Base-by-base conservation (phyloP, 2,797 vertebrate species). In the Helostoma temminkii region DNA sequence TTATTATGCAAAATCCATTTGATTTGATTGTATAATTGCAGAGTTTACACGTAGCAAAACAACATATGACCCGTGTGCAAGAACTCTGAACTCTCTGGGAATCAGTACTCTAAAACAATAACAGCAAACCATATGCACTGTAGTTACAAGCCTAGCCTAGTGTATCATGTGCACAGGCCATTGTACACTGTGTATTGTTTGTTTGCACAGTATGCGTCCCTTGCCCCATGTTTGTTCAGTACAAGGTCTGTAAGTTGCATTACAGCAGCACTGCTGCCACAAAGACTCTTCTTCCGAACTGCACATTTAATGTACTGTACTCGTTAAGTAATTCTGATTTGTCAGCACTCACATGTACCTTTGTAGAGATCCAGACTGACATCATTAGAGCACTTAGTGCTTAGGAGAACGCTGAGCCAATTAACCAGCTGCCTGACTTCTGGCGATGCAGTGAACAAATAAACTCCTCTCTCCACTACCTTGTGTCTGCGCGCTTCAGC, bases 391-490 rank as follows among this genome's bases (percentile, higher is more conserved):
- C 72, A 64, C 71, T 87, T 72, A 74, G 68, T 80, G 62, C 83
- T 83, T 74, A 72, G 48, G 82, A 90, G 89, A 87, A 78, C 28
- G 70, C 74, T 77, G 57, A 87, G 79, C 76, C 87, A 90, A 92
- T 94, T 90, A 92, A 87, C 79, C 76, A 81, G 78, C 77, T 74
- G 69, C 75, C 55, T 86, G 79, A 83, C 85, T 90, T 78, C 76
- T 86, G 84, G 83, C 86, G 73, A 76, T 56, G 34, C 24, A 5
- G 52, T 43, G 73, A 91, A 88, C 86, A 91, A 91, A 91, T 89
- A 89, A 87, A 88, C 76, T 81, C 66, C 39, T 73, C 77, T 73
- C 61, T 42, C 69, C 62, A 55, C 69, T 72, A 71, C 74, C 76
- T 80, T 77, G 58, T 72, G 53, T 69, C 58, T n/a, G 18, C 68